Percentiles rank a stretch among this genome's conserved stretches.
phyloP scores from a whole-genome alignment of 2,797 vertebrate genomes.

The Halcyon chelicuti region DNA sequence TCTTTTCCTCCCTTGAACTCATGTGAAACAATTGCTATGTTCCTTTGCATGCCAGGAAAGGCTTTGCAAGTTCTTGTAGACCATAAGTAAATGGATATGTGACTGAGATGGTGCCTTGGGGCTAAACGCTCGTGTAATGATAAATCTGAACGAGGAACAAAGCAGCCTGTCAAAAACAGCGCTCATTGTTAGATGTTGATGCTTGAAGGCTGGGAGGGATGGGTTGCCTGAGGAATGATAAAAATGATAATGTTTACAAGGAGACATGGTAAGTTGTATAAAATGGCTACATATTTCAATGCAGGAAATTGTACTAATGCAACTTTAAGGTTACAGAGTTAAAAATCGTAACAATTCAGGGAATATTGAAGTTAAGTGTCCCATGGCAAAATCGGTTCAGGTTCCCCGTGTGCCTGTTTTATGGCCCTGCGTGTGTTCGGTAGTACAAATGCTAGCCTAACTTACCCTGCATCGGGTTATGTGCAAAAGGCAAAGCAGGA shows the following conservation, averaged over 20 bases:
- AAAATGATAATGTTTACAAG: constrained; percentile 25
- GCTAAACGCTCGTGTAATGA: constrained; percentile 7
- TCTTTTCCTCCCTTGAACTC: neutral
- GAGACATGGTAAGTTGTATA: neutral
- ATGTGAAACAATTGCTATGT: neutral
- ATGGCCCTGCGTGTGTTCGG: neutral
- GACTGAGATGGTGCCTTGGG: neutral
- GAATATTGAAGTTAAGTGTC: neutral
- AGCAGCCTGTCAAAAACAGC: neutral
- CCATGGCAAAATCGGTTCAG: neutral
- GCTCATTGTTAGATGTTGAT: neutral
- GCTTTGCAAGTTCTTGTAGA: constrained; percentile 19
- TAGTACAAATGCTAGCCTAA: neutral
- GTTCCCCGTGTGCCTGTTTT: neutral
- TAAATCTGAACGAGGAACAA: constrained; percentile 34
- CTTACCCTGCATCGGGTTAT: neutral
- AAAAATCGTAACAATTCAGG: neutral
- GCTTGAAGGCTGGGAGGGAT: constrained; percentile 17
- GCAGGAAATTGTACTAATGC: neutral
- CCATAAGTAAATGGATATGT: neutral
- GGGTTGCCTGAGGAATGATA: constrained; percentile 14
- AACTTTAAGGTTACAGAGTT: neutral
- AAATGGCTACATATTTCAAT: neutral
- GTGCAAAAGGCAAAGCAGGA: neutral
- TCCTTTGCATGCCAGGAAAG: neutral